phyloP scores from a whole-genome alignment of 2,888 invertebrate genomes.

The Deladenus siricidicola region DNA sequence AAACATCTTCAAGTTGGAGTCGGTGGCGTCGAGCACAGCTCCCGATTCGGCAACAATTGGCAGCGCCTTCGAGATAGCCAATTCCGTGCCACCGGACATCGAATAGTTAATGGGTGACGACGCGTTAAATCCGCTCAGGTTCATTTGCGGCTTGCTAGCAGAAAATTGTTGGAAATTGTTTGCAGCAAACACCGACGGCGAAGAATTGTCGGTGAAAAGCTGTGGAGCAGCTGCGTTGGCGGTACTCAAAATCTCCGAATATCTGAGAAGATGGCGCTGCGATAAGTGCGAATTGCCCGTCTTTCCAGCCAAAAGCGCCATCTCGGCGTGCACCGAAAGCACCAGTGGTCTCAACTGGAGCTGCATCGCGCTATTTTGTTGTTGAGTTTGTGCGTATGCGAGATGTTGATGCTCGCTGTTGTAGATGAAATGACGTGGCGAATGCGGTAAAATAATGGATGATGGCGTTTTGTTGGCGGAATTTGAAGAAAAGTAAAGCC shows the following conservation, averaged over 20 bases:
- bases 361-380: background rate
- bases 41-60: no score
- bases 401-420: no score
- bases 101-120: no score
- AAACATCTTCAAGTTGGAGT: constrained; percentile 15
- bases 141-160: background rate
- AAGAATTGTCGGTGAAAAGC: background rate
- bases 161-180: background rate
- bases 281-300: background rate
- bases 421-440: no score
- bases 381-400: background rate
- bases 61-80: no score
- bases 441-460: no score
- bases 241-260: constrained; percentile 4
- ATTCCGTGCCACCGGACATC: no score
- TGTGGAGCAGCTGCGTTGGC: constrained; percentile 84
- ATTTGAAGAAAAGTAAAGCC: no score
- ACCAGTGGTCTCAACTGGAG: background rate
- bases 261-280: background rate
- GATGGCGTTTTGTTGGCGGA: background rate
- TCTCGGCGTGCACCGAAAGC: background rate
- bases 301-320: background rate
- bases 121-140: background rate
- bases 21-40: no score
- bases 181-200: no score